These are phyloP conservation scores for Tenualosa thibaudeaui DNA, from an alignment of 2,797 vertebrate species.

Conservation along the genomic window DNA sequence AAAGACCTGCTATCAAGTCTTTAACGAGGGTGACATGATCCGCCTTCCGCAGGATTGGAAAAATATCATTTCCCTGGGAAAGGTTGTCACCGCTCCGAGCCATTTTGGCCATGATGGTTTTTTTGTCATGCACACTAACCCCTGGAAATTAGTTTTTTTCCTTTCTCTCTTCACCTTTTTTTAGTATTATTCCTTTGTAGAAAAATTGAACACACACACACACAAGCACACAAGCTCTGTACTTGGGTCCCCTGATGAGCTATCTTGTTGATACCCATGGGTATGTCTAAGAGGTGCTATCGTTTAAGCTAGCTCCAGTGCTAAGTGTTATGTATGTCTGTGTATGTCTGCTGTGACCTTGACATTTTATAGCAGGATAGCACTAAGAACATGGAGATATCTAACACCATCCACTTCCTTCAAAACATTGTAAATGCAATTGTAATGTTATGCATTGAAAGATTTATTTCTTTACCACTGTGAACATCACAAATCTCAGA, in stretches of 20 bases:
- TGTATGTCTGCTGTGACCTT: conserved; percentile 48
- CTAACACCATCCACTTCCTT: neutral
- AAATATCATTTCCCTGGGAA: conserved; percentile 81
- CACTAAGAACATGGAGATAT: neutral
- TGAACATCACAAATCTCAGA: no score
- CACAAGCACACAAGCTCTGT: conserved; percentile 20
- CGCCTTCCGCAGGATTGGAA: conserved; percentile 78
- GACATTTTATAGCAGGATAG: conserved; percentile 48
- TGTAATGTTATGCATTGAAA: neutral
- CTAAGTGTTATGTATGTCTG: conserved; percentile 7
- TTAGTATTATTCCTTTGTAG: conserved; percentile 54
- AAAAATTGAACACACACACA: conserved; percentile 63
- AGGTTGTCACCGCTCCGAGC: conserved; percentile 78
- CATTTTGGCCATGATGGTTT: conserved; percentile 76
- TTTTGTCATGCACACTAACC: conserved; percentile 75
- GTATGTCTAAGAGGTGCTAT: conserved; percentile 24
- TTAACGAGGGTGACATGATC: conserved; percentile 87
- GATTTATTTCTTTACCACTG: no score
- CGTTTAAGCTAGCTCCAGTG: conserved; percentile 47
- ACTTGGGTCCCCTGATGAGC: conserved; percentile 43
- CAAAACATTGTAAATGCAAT: neutral
- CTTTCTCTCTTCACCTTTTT: conserved; percentile 10
- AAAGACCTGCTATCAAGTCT: conserved; percentile 92
- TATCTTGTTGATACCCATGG: neutral
- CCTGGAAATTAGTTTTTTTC: conserved; percentile 67